Evolutionary conservation across 2,797 vertebrate species (phyloP).

Genomic region (Galagoides demidoff): DNA sequence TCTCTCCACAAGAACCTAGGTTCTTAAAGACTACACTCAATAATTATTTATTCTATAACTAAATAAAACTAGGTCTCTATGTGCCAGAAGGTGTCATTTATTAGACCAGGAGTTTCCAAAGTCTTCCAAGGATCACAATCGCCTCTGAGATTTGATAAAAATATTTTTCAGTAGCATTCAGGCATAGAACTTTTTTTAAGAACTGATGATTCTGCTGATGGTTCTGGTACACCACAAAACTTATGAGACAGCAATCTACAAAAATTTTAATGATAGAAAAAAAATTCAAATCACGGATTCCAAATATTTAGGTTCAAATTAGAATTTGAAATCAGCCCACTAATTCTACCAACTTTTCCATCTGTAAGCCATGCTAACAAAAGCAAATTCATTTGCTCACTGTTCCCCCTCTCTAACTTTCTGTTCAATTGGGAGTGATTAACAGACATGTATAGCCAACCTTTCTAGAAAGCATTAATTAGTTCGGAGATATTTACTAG

Average conservation of each 20-base stretch:
- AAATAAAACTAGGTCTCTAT: neutral
- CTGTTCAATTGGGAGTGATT: neutral
- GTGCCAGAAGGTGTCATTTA: slow-evolving; percentile 9
- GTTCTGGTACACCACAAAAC: neutral
- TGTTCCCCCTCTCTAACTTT: neutral
- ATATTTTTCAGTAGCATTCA: neutral
- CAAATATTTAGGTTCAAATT: slow-evolving; percentile 40
- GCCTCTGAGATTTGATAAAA: slow-evolving; percentile 11
- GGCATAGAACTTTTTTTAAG: neutral
- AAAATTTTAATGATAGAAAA: slow-evolving; percentile 14
- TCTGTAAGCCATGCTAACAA: slow-evolving; percentile 1
- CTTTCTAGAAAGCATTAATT: neutral
- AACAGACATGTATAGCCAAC: neutral
- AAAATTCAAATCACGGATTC: neutral
- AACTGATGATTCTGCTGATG: neutral
- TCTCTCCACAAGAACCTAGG: neutral
- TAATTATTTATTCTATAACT: slow-evolving; percentile 51
- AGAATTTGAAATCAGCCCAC: neutral
- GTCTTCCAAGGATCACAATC: neutral
- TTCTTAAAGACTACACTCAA: slow-evolving; percentile 8
- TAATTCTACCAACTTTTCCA: slow-evolving; percentile 9
- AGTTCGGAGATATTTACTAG: slow-evolving; percentile 6
- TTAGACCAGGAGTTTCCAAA: neutral
- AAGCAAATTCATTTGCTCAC: neutral
- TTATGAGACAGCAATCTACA: neutral